These are phyloP conservation scores for Catharus fuscescens DNA, from an alignment of 2,113 vertebrate species.

Conservation along the genomic window DNA sequence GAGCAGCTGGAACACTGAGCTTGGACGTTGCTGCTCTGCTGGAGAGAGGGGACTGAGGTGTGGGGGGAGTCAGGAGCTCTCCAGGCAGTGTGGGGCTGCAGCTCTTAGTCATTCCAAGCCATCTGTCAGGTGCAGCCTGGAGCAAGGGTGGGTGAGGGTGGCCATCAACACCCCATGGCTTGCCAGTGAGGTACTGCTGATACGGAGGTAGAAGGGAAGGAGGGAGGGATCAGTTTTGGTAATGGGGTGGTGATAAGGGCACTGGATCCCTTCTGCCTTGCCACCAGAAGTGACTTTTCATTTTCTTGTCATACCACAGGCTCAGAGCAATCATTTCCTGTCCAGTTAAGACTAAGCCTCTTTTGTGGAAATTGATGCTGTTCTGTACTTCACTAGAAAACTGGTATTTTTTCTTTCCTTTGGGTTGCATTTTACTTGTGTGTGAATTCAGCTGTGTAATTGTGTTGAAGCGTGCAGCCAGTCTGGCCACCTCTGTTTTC, in stretches of 20 bases:
- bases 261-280: background rate
- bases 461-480: background rate
- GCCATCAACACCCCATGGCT: background rate
- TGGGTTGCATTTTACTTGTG: background rate
- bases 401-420: background rate
- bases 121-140: background rate
- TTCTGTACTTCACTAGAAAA: background rate
- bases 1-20: constrained; percentile 14
- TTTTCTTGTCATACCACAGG: background rate
- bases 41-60: background rate
- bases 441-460: background rate
- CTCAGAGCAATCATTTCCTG: background rate
- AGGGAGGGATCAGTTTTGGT: background rate
- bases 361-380: background rate
- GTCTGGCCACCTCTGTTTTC: background rate
- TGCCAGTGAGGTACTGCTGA: background rate
- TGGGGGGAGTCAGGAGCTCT: background rate
- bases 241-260: background rate
- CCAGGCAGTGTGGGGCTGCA: background rate
- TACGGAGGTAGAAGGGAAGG: background rate
- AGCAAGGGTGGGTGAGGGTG: constrained; percentile 29
- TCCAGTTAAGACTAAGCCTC: background rate
- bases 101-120: background rate
- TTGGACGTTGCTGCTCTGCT: background rate
- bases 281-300: background rate